phyloP scores from a whole-genome alignment of 2,113 vertebrate genomes.

The Sphaerodactylus townsendi region DNA sequence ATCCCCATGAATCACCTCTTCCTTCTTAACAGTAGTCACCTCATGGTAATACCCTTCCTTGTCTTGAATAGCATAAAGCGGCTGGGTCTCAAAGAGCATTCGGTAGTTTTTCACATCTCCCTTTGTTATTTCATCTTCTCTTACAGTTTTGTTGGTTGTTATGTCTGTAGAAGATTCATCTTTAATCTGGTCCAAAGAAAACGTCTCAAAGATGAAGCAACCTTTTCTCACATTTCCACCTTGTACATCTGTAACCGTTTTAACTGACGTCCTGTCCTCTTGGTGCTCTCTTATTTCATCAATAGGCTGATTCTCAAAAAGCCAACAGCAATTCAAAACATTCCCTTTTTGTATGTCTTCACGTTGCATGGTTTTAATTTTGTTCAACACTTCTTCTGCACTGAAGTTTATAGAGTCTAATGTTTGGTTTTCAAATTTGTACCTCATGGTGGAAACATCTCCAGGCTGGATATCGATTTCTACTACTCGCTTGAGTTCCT shows the following conservation, averaged over 20 bases:
- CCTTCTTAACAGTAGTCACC: slow-evolving; percentile 90
- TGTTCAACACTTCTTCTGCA: slow-evolving; percentile 80
- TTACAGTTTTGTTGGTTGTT: slow-evolving; percentile 65
- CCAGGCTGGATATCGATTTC: slow-evolving; percentile 86
- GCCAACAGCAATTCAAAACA: slow-evolving; percentile 85
- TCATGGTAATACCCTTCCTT: slow-evolving; percentile 88
- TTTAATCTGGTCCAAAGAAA: slow-evolving; percentile 86
- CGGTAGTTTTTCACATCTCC: slow-evolving; percentile 87
- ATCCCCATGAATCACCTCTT: slow-evolving; percentile 86
- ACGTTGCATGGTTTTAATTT: slow-evolving; percentile 78
- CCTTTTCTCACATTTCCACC: slow-evolving; percentile 86
- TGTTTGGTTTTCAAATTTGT: slow-evolving; percentile 88
- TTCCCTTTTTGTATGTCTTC: slow-evolving; percentile 89
- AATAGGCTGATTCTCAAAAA: slow-evolving; percentile 89
- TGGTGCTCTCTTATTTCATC: slow-evolving; percentile 77
- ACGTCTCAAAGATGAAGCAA: slow-evolving; percentile 89
- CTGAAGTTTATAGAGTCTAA: slow-evolving; percentile 84
- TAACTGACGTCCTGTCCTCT: slow-evolving; percentile 63
- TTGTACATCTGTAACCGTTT: slow-evolving; percentile 83
- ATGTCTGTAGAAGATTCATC: slow-evolving; percentile 64
- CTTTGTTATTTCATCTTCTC: slow-evolving; percentile 78
- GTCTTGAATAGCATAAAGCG: slow-evolving; percentile 90
- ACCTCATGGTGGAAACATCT: slow-evolving; percentile 86
- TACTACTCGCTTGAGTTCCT: slow-evolving; percentile 76
- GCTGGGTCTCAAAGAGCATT: slow-evolving; percentile 91